Evolutionary conservation across 2,113 vertebrate genomes (phyloP), one percentile per base, ranked within the genome.

Genomic region (Lophius piscatorius): DNA sequence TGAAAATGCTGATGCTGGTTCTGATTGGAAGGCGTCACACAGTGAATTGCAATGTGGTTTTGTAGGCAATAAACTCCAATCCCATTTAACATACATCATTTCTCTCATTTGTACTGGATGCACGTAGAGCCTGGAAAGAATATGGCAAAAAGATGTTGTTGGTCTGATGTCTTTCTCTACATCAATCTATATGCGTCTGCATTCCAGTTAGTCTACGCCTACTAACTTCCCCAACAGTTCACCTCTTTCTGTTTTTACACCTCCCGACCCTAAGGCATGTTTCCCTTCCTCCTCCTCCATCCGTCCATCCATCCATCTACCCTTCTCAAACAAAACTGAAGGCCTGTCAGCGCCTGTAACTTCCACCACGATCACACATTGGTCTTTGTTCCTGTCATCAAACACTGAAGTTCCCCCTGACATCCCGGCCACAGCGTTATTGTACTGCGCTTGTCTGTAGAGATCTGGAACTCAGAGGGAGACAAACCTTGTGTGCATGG

Each of bases 261-360:
- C 70, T 57, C 10, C 56, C 47, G 24, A 60, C 44, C 72, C 50
- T 9, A n/a, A 59, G 74, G 51, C 73, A 10, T 2, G 16, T 44
- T 26, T 35, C 23, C 57, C 18, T 65, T 23, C 34, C 52, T n/a
- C 42, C n/a, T 26, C 13, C 47, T 49, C 42, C 31, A 14, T 61
- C 71, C 45, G 35, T 77, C 66, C 44, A 36, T 64, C 78, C 47
- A 47, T 74, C 75, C 36, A 26, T 76, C 62, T 20, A 13, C 42
- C 31, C 54, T 21, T 67, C 60, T 65, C 45, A 58, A 64, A 63
- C 54, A 16, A 33, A 75, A 70, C 26, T 68, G 76, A 85, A 60
- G 52, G 62, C 39, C 69, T 74, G 84, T 87, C 87, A 81, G 50
- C 44, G 52, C 59, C 78, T 76, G 57, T 79, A 76, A 74, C 68